These are phyloP conservation scores for Pterostichus niger DNA, from an alignment of 2,888 invertebrate species.

Conservation along the genomic window DNA sequence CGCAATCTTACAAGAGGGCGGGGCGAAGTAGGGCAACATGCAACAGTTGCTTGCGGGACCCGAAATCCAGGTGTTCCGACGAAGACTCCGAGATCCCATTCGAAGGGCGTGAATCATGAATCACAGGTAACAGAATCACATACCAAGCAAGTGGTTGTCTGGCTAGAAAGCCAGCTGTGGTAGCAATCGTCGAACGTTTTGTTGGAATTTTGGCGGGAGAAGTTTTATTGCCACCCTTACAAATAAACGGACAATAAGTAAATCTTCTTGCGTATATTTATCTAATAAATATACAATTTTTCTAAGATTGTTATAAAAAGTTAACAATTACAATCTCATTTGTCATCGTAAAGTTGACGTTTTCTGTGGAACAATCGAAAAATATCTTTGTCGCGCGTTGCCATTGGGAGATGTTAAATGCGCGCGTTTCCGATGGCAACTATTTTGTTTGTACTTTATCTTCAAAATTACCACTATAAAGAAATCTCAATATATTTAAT, in stretches of 20 bases:
- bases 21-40: conserved; percentile 9
- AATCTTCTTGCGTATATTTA: too few relatives aligned
- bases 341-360: too few relatives aligned
- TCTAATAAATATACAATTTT: too few relatives aligned
- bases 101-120: conserved; percentile 36
- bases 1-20: conserved; percentile 1
- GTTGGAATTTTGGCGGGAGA: conserved; percentile 17
- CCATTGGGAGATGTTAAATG: too few relatives aligned
- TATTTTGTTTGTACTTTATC: too few relatives aligned
- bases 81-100: background rate
- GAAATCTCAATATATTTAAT: too few relatives aligned
- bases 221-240: background rate
- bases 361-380: too few relatives aligned
- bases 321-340: too few relatives aligned
- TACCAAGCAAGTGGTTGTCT: conserved; percentile 48
- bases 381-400: too few relatives aligned
- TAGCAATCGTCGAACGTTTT: background rate
- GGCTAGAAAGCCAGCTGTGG: background rate
- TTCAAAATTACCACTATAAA: too few relatives aligned
- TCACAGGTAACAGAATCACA: conserved; percentile 52
- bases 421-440: too few relatives aligned
- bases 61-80: conserved; percentile 39
- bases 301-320: too few relatives aligned
- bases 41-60: conserved; percentile 28
- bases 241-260: background rate